Conservation (phyloP, 2,797 vertebrate species). For the Chromis chromis region DNA sequence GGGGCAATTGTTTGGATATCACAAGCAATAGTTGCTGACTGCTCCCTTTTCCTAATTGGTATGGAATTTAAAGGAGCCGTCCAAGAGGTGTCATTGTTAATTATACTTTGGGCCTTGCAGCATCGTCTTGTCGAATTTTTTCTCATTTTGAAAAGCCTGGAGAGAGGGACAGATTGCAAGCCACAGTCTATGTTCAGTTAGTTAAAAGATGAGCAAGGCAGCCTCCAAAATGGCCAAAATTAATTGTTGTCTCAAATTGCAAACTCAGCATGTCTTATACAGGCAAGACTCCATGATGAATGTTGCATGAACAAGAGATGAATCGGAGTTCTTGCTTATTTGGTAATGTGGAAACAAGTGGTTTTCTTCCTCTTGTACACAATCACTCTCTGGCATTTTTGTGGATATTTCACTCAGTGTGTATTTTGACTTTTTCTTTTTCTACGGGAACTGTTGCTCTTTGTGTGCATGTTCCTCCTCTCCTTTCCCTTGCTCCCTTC, state of each 20-base stretch:
- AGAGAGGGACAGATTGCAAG: slow-evolving; percentile 65
- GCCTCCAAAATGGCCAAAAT: slow-evolving; percentile 57
- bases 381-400: slow-evolving; percentile 19
- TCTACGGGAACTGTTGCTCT: slow-evolving; percentile 34
- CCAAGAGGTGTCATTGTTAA: slow-evolving; percentile 67
- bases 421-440: slow-evolving; percentile 51
- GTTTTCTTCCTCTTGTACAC: slow-evolving; percentile 37
- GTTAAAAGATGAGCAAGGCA: slow-evolving; percentile 65
- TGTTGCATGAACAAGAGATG: slow-evolving; percentile 62
- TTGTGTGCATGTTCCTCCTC: slow-evolving; percentile 28
- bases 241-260: slow-evolving; percentile 70
- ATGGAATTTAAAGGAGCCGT: slow-evolving; percentile 66
- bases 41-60: slow-evolving; percentile 75
- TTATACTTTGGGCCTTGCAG: slow-evolving; percentile 63
- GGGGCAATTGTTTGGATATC: slow-evolving; percentile 67
- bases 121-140: slow-evolving; percentile 48
- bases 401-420: slow-evolving; percentile 30
- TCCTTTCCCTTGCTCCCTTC: slow-evolving; percentile 57
- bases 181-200: slow-evolving; percentile 52
- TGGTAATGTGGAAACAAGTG: slow-evolving; percentile 60
- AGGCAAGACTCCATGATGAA: slow-evolving; percentile 57
- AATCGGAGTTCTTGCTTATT: slow-evolving; percentile 61
- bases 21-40: slow-evolving; percentile 72
- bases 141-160: slow-evolving; percentile 48
- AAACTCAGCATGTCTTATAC: slow-evolving; percentile 60